Conservation (phyloP, 2,113 vertebrate species). For the Dissostichus mawsoni region DNA sequence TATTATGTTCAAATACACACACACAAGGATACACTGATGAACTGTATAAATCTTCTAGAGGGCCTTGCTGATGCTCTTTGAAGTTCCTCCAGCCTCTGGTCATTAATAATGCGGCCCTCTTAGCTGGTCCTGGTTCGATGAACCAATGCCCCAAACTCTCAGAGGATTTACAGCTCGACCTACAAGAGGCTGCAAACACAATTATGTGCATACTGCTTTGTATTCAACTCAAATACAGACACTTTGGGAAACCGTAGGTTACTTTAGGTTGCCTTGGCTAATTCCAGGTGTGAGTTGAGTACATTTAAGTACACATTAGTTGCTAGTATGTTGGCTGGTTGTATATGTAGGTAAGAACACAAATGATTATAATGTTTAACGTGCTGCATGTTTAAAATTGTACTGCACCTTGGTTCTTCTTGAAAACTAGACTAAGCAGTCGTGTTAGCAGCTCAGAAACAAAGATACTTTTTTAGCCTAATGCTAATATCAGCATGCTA, state of each 20-base stretch:
- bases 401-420: neutral
- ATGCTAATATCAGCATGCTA: neutral
- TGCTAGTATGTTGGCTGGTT: neutral
- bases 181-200: conserved; percentile 12
- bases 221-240: conserved; percentile 13
- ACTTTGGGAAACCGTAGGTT: conserved; percentile 3
- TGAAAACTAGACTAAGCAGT: neutral
- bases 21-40: neutral
- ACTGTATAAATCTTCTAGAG: conserved; percentile 37
- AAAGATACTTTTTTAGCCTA: neutral
- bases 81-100: conserved; percentile 50
- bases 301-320: neutral
- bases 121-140: conserved; percentile 40
- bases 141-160: conserved; percentile 35
- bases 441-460: neutral
- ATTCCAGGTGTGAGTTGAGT: neutral
- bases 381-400: neutral
- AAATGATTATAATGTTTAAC: neutral
- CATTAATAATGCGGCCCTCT: conserved; percentile 46
- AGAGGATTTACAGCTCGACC: conserved; percentile 39
- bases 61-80: conserved; percentile 55
- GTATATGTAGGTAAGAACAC: neutral
- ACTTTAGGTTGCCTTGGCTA: conserved; percentile 11
- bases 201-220: conserved; percentile 12
- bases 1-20: conserved; percentile 22